A percentile compares a stretch with the other conserved stretches of the same genome.
phyloP scores from a whole-genome alignment of 2,797 vertebrate species.

The Chanos chanos region DNA sequence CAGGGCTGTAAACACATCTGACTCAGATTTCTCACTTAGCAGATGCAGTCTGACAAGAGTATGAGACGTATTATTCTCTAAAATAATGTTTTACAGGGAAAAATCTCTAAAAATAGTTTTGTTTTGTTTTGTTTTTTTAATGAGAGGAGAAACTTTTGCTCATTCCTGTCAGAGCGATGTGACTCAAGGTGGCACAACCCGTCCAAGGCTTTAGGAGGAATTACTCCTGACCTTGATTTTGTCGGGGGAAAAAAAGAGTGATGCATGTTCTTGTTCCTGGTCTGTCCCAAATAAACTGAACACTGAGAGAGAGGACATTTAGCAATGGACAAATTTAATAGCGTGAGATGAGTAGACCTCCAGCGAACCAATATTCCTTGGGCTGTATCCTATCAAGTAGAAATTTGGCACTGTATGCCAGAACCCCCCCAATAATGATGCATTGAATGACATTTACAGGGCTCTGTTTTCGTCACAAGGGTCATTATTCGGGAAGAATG shows the following conservation, averaged over 20 bases:
- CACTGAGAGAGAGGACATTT: no score
- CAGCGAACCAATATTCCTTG: no score
- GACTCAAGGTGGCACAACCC: conserved; percentile 4
- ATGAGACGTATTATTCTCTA: not conserved
- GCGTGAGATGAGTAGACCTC: no score
- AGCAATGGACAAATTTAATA: no score
- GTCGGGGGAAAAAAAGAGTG: not conserved
- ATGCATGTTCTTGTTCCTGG: no score
- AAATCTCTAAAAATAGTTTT: not conserved
- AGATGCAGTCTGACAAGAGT: not conserved
- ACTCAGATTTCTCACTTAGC: not conserved
- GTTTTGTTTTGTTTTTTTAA: conserved; percentile 16
- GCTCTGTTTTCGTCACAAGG: not conserved
- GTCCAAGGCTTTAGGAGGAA: conserved; percentile 6
- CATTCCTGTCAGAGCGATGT: not conserved
- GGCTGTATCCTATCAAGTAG: not conserved
- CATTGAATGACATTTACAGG: not conserved
- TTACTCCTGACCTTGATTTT: conserved; percentile 15
- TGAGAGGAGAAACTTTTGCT: no score
- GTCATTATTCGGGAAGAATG: not conserved
- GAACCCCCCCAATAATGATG: not conserved
- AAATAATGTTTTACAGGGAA: not conserved
- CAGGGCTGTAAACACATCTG: conserved; percentile 5
- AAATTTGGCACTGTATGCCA: not conserved
- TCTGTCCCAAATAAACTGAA: no score